Percentiles rank a stretch among this genome's conserved stretches.
Evolutionary conservation across 1,140 invertebrate genomes (phyloP).

Genomic region (Drosophila arizonae): DNA sequence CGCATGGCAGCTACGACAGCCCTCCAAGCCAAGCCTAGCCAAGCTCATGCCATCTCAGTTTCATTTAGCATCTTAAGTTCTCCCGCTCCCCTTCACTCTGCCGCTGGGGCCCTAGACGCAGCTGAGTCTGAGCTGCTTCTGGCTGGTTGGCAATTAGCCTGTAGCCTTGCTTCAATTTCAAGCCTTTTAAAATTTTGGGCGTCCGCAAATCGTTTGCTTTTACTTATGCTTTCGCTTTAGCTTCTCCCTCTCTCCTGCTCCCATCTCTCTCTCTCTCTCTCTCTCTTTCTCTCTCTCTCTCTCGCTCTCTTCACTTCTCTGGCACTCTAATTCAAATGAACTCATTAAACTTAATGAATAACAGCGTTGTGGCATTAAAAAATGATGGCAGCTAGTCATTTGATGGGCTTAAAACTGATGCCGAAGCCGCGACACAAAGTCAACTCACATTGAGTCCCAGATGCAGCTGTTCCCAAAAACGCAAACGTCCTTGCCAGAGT

Average conservation of each 20-base stretch:
- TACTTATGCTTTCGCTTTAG: neutral
- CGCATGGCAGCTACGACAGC: slow-evolving; percentile 25
- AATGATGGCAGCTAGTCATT: slow-evolving; percentile 47
- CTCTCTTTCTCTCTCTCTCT: neutral
- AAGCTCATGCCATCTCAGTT: slow-evolving; percentile 2
- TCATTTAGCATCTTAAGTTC: slow-evolving; percentile 8
- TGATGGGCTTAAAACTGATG: slow-evolving; percentile 61
- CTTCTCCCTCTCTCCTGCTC: too few species aligned
- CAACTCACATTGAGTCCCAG: slow-evolving; percentile 42
- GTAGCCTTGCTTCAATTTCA: slow-evolving; percentile 63
- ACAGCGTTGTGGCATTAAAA: slow-evolving; percentile 48
- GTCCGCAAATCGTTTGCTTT: slow-evolving; percentile 55
- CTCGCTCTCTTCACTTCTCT: neutral
- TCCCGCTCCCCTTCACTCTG: neutral
- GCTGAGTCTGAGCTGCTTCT: neutral
- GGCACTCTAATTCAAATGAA: slow-evolving; percentile 53
- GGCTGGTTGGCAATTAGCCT: slow-evolving; percentile 65
- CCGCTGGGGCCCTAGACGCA: neutral
- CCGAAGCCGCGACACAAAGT: slow-evolving; percentile 13
- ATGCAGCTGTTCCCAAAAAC: slow-evolving; percentile 1
- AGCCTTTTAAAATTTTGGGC: slow-evolving; percentile 72
- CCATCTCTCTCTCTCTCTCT: neutral
- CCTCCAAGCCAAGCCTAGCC: too few species aligned
- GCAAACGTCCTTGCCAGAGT: neutral
- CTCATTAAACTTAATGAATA: slow-evolving; percentile 80